Evolutionary conservation across 92 coral and sea anemone genomes (phyloP), one percentile per base, ranked within the genome.

Genomic region (Palythoa grandis): DNA sequence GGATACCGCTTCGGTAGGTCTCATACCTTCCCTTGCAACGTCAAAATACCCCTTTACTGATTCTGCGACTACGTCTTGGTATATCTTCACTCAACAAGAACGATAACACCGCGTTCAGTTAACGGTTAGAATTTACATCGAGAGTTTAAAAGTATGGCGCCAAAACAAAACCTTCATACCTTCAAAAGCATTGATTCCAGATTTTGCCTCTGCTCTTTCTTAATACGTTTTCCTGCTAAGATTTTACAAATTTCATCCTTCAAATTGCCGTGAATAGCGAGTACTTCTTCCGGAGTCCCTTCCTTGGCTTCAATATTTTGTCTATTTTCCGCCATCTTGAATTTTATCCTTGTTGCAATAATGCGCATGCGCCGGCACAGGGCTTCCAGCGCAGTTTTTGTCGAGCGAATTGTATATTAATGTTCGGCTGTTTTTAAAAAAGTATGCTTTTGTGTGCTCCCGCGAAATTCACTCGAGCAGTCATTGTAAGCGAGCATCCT

Each of bases 321-420:
- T 23, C 75, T 92, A 65, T 76, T 22, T 38, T 93, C 99, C 98
- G 99, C 99, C 99, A 97, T 97, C 83, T 95, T 78, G 85, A 94
- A 71, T 88, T 95, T 91, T 0, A 29, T 91, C 93, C 92, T 94
- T 91, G 90, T 92, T 89, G 93, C 86, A 78, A 14, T 25, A 88
- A 43, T 88, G 93, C 98, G 98, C 98, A 89, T 93, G 97, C 92
- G 92, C 89, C 43, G 20, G 24, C 19, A 20, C 84, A 17, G 77
- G 11, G 14, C 67, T 23, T n/a, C 48, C 13, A 14, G 17, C 20
- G 14, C 15, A 12, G 16, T 13, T 2, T 9, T 3, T 4, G 15
- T 12, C 19, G 15, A 12, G 19, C 15, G 17, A 54, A 54, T 5
- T 2, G 17, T 54, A 2, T 5, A 5, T 54, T 2, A 54, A 54